Percentiles rank a stretch among this genome's conserved stretches.
Conservation (phyloP, 2,797 vertebrate genomes). For the Gila robusta region DNA sequence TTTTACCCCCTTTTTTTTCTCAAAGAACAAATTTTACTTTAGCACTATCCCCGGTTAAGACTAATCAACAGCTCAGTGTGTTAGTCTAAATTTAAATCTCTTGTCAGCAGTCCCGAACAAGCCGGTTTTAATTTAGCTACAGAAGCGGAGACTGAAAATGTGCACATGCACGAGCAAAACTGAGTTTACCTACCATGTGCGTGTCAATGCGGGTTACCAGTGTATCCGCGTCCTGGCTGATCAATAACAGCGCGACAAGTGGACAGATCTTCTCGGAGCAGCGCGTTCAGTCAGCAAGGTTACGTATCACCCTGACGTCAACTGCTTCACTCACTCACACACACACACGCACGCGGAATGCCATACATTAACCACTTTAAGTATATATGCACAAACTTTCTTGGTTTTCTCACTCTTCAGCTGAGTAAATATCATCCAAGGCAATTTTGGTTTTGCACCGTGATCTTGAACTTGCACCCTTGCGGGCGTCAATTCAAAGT, state of each 20-base stretch:
- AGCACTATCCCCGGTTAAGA: slow-evolving; percentile 44
- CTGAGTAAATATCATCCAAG: slow-evolving; percentile 19
- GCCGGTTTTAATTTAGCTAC: slow-evolving; percentile 14
- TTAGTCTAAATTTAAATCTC: slow-evolving; percentile 57
- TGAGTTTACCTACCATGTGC: slow-evolving; percentile 79
- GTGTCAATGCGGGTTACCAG: slow-evolving; percentile 66
- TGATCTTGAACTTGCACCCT: slow-evolving; percentile 34
- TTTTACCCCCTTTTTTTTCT: background rate
- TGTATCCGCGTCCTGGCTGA: slow-evolving; percentile 67
- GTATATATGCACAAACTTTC: background rate
- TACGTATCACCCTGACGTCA: slow-evolving; percentile 66
- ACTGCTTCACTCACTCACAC: background rate
- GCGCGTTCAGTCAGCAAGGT: slow-evolving; percentile 49
- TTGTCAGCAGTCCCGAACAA: slow-evolving; percentile 7
- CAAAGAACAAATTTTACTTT: background rate
- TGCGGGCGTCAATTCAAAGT: slow-evolving; percentile 48
- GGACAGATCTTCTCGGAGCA: slow-evolving; percentile 67
- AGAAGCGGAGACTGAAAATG: background rate
- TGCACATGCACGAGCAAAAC: slow-evolving; percentile 26
- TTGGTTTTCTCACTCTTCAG: background rate
- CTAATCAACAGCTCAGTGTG: slow-evolving; percentile 60
- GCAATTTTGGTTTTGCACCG: slow-evolving; percentile 8
- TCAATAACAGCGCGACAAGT: slow-evolving; percentile 70
- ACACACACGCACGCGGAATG: background rate
- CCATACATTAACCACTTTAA: background rate